These are phyloP conservation scores for Meles meles DNA, from an alignment of 2,113 vertebrate genomes.

Conservation along the genomic window DNA sequence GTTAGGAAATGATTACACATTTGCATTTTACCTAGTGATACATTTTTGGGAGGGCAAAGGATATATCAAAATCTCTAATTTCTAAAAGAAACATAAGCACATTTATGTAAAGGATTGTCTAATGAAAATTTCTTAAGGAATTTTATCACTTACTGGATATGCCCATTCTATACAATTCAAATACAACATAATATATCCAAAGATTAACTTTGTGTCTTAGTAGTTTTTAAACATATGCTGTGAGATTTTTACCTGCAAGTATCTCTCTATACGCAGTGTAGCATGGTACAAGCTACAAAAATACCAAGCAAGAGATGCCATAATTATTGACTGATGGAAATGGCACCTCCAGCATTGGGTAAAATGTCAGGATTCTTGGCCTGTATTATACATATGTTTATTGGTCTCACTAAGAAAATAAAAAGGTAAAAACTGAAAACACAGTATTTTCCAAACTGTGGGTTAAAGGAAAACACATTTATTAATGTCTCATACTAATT, in stretches of 20 bases:
- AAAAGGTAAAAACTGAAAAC: not conserved
- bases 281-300: not conserved
- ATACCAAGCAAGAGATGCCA: not conserved
- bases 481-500: slow-evolving; percentile 17
- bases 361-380: not conserved
- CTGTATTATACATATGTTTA: not conserved
- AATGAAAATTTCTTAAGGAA: not conserved
- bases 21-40: not conserved
- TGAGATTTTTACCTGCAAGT: not conserved
- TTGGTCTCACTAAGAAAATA: not conserved
- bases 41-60: not conserved
- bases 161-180: not conserved
- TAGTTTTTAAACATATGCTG: not conserved
- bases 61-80: not conserved
- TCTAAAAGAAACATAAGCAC: slow-evolving; percentile 19
- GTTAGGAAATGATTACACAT: not conserved
- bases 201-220: slow-evolving; percentile 5
- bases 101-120: not conserved
- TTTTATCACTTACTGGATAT: not conserved
- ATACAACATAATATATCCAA: not conserved
- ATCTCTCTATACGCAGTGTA: not conserved
- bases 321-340: not conserved
- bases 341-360: not conserved
- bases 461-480: not conserved
- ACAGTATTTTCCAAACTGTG: not conserved